A percentile compares a stretch with the other conserved stretches of the same genome.
These are phyloP conservation scores for Xiphophorus birchmanni DNA, from an alignment of 2,797 vertebrate genomes.

Conservation along the genomic window DNA sequence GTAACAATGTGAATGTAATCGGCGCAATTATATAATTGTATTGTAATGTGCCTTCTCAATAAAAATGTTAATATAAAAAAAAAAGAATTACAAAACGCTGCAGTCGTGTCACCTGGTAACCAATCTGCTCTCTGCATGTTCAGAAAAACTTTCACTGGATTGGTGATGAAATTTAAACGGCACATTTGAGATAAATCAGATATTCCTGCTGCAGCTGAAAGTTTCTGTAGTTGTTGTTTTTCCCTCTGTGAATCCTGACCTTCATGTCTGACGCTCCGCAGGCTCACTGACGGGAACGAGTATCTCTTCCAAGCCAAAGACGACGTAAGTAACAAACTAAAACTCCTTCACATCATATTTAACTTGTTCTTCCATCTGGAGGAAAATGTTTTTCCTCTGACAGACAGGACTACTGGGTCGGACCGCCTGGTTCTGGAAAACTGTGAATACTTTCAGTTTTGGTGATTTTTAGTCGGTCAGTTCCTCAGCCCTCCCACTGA, in stretches of 20 bases:
- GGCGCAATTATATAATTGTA: too few relatives aligned
- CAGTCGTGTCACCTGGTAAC: background rate
- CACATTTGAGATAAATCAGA: background rate
- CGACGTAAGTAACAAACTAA: conserved; percentile 87
- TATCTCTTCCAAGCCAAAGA: conserved; percentile 99
- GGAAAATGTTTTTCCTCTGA: background rate
- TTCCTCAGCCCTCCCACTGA: background rate
- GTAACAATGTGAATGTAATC: too few relatives aligned
- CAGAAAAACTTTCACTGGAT: background rate
- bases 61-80: too few relatives aligned
- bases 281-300: conserved; percentile 95
- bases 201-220: background rate
- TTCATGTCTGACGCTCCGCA: conserved; percentile 66
- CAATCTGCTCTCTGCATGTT: background rate
- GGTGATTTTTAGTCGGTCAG: background rate
- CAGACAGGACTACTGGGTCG: background rate
- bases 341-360: background rate
- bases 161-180: background rate
- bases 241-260: background rate
- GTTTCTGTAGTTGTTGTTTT: background rate
- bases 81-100: too few relatives aligned
- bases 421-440: background rate
- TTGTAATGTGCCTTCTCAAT: too few relatives aligned
- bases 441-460: background rate
- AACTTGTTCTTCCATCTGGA: background rate